Conservation (phyloP, 2,888 invertebrate genomes). For the Zele albiditarsus region DNA sequence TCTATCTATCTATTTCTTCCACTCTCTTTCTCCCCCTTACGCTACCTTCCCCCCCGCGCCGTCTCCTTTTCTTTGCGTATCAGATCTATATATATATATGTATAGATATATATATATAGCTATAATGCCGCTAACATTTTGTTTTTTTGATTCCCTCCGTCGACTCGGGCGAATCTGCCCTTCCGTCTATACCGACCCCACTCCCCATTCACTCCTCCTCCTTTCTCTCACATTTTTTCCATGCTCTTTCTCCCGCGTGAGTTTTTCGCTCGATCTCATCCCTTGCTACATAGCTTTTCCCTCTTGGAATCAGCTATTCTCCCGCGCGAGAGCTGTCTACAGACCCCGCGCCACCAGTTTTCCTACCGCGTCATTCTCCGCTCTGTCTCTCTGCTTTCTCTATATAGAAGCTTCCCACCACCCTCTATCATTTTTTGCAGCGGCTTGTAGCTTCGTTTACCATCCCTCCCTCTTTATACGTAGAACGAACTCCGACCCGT, state of each 20-base stretch:
- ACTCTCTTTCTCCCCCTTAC: conserved; percentile 41
- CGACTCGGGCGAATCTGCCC: conserved; percentile 39
- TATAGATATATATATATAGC: conserved; percentile 43
- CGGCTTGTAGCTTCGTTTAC: conserved; percentile 45
- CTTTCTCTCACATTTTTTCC: conserved; percentile 34
- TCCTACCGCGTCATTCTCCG: conserved; percentile 51
- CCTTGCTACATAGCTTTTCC: conserved; percentile 50
- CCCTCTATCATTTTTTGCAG: conserved; percentile 43
- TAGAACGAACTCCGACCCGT: conserved; percentile 30
- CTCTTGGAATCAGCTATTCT: conserved; percentile 64
- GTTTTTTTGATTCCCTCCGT: conserved; percentile 46
- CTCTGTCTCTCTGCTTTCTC: conserved; percentile 31
- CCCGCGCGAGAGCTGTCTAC: conserved; percentile 61
- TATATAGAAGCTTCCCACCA: conserved; percentile 35
- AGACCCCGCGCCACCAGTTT: conserved; percentile 59
- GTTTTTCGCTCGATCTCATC: conserved; percentile 45
- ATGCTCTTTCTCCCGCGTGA: conserved; percentile 47
- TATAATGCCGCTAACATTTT: conserved; percentile 42
- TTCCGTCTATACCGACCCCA: conserved; percentile 31
- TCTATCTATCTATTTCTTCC: conserved; percentile 45
- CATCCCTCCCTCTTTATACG: conserved; percentile 34
- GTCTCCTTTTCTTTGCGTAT: conserved; percentile 42
- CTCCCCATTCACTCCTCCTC: conserved; percentile 23
- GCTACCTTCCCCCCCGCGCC: conserved; percentile 15
- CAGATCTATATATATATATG: conserved; percentile 44